A percentile compares a stretch with the other conserved stretches of the same genome.
phyloP scores from a whole-genome alignment of 2,888 invertebrate genomes.

The Auanema sp. region DNA sequence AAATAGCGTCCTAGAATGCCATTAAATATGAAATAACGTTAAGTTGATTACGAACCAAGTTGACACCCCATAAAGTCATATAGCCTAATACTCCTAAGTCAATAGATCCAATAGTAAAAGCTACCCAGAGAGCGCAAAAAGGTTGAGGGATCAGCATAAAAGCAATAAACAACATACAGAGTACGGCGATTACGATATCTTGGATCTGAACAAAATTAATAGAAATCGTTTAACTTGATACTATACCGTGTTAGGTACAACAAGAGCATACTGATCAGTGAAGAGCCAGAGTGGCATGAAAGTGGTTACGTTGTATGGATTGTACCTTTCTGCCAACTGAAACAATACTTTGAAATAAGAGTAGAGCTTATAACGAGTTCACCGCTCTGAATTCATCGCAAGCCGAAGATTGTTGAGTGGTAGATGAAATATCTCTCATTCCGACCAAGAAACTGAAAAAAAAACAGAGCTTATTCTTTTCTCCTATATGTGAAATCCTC shows the following conservation, averaged over 20 bases:
- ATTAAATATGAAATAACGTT: neutral
- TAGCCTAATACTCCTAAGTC: conserved; percentile 89
- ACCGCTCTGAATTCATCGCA: conserved; percentile 48
- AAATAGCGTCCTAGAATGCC: conserved; percentile 72
- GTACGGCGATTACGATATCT: conserved; percentile 72
- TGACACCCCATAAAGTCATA: conserved; percentile 90
- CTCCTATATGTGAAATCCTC: neutral
- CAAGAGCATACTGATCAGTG: conserved; percentile 58
- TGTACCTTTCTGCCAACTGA: neutral
- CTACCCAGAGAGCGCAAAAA: conserved; percentile 87
- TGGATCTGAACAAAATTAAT: conserved; percentile 74
- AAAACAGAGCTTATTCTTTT: too few relatives aligned
- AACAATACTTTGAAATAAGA: neutral
- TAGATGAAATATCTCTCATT: conserved; percentile 52
- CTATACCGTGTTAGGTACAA: conserved; percentile 56
- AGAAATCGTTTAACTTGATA: conserved; percentile 6
- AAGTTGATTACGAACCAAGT: conserved; percentile 30
- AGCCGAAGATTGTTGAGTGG: conserved; percentile 49
- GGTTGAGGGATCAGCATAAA: conserved; percentile 89
- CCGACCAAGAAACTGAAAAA: conserved; percentile 48
- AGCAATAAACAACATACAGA: conserved; percentile 89
- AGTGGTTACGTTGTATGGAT: conserved; percentile 53
- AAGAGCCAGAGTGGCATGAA: conserved; percentile 62
- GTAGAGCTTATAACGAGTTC: neutral
- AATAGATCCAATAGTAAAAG: conserved; percentile 87